Percentiles rank a stretch among this genome's conserved stretches.
phyloP scores from a whole-genome alignment of 53 echinoderm and acorn worm genomes.

The Pentamera pediparva region DNA sequence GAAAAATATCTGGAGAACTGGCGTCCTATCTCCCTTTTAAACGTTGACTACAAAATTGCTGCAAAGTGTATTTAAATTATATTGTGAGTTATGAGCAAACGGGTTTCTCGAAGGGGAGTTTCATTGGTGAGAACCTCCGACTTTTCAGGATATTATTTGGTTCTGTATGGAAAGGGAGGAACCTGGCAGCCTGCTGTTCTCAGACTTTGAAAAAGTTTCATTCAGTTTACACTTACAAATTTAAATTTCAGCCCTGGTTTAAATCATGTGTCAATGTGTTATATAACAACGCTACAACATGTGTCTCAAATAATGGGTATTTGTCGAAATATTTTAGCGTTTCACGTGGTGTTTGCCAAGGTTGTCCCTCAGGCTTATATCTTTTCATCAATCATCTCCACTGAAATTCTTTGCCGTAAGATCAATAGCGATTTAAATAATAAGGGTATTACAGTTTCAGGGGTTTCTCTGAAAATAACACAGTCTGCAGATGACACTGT shows the following conservation, averaged over 20 bases:
- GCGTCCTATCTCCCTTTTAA: not conserved
- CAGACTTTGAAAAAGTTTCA: not conserved
- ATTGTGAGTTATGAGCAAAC: not conserved
- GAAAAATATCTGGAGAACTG: not conserved
- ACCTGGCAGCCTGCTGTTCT: not conserved
- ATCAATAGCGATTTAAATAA: no score
- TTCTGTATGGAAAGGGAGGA: not conserved
- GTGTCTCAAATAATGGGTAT: not conserved
- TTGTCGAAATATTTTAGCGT: no score
- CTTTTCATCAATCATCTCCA: not conserved
- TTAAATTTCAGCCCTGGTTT: not conserved
- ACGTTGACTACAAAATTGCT: not conserved
- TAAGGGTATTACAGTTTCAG: no score
- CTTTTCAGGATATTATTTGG: no score
- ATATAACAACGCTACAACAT: not conserved
- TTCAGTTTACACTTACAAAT: not conserved
- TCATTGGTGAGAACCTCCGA: not conserved
- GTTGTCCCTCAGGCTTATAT: not conserved
- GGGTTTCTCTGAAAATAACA: no score
- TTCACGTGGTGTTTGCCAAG: slow-evolving; percentile 10
- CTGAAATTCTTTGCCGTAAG: not conserved
- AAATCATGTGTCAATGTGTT: not conserved
- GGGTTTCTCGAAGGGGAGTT: not conserved
- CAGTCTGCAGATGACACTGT: no score
- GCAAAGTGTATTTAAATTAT: not conserved